These are phyloP conservation scores for Saccopteryx bilineata DNA, from an alignment of 2,113 vertebrate genomes.

Conservation along the genomic window DNA sequence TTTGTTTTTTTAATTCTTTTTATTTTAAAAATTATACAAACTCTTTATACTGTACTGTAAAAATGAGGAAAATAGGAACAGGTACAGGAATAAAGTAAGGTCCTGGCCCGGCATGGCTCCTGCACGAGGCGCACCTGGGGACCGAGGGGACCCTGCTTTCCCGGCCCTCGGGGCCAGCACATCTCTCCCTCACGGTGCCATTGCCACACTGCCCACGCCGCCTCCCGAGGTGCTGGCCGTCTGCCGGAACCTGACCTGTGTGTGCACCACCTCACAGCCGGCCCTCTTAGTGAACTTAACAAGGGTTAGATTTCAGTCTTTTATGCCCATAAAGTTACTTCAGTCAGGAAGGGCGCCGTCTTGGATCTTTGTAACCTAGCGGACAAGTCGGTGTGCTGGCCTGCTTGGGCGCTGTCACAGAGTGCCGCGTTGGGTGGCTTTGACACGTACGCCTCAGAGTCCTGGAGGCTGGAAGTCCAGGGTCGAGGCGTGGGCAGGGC, in stretches of 20 bases:
- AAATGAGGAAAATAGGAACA: not conserved
- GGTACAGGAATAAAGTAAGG: not conserved
- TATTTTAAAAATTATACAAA: not conserved
- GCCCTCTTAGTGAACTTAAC: not conserved
- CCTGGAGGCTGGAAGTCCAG: not conserved
- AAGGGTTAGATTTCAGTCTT: not conserved
- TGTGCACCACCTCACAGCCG: rapidly evolving
- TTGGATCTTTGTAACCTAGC: not conserved
- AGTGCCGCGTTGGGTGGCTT: rapidly evolving
- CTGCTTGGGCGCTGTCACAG: rapidly evolving
- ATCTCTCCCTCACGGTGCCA: too few species aligned
- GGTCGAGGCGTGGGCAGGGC: not conserved
- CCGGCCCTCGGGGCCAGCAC: not conserved
- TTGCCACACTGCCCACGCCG: not conserved
- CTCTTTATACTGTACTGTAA: not conserved
- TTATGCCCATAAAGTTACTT: too few species aligned
- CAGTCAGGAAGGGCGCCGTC: too few species aligned
- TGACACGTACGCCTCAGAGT: rapidly evolving
- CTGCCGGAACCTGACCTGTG: rapidly evolving
- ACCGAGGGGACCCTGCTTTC: not conserved
- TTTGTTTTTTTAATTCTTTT: not conserved
- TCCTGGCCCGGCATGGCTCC: not conserved
- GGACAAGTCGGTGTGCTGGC: rapidly evolving
- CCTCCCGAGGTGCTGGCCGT: not conserved
- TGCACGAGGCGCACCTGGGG: not conserved